Percentiles rank a stretch among this genome's conserved stretches.
Conservation (phyloP, 2,888 invertebrate species). For the Petrolisthes cinctipes region DNA sequence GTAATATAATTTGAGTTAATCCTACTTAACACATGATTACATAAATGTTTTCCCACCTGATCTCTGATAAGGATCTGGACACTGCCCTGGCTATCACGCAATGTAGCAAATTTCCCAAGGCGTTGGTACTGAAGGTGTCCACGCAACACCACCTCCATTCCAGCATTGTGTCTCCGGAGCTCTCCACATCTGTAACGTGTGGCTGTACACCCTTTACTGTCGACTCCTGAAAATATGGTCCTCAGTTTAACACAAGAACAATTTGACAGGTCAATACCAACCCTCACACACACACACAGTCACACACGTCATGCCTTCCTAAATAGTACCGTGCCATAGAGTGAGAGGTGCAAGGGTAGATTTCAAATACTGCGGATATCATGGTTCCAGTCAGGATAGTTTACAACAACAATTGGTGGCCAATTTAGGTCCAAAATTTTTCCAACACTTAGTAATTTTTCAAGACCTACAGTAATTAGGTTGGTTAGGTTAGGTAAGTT, state of each 20-base stretch:
- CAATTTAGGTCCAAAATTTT: no score
- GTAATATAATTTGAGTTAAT: background rate
- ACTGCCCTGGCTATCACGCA: constrained; percentile 90
- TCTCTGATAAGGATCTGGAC: constrained; percentile 82
- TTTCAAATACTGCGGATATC: no score
- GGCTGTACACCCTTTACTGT: background rate
- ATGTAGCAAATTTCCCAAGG: constrained; percentile 83
- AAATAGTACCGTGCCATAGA: no score
- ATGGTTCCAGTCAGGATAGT: no score
- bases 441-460: no score
- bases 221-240: background rate
- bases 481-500: no score
- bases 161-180: constrained; percentile 77
- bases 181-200: constrained; percentile 80
- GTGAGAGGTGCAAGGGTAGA: no score
- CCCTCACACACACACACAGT: no score
- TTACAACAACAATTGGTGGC: no score
- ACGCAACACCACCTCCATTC: constrained; percentile 81
- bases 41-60: constrained; percentile 70
- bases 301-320: no score
- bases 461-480: no score
- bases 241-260: background rate
- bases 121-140: constrained; percentile 94
- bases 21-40: background rate
- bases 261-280: no score